Percentiles rank a stretch among this genome's conserved stretches.
These are phyloP conservation scores for Ochropleura leucogaster DNA, from an alignment of 2,888 invertebrate genomes.

Conservation along the genomic window DNA sequence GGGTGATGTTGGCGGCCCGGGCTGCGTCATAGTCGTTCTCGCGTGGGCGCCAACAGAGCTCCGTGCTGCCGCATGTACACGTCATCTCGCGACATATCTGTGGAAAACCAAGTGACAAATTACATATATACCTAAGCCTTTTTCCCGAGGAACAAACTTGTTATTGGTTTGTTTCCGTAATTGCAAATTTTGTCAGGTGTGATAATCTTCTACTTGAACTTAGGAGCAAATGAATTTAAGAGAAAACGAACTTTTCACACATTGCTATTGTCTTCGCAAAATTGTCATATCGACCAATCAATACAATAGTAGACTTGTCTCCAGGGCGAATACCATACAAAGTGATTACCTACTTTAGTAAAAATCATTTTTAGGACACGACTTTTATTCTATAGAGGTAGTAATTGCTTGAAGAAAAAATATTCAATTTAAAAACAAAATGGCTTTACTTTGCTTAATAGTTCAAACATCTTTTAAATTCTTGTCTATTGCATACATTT, in stretches of 20 bases:
- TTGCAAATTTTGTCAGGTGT: neutral
- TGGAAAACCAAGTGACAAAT: neutral
- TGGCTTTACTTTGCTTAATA: no score
- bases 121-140: neutral
- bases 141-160: neutral
- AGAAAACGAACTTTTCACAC: neutral
- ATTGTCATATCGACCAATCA: neutral
- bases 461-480: no score
- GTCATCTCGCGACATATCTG: slow-evolving; percentile 87
- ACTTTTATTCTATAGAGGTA: no score
- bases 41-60: slow-evolving; percentile 83
- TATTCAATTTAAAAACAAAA: no score
- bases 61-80: slow-evolving; percentile 78
- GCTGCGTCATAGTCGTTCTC: slow-evolving; percentile 79
- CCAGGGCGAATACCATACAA: neutral
- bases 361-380: no score
- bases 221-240: neutral
- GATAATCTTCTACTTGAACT: neutral
- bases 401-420: no score
- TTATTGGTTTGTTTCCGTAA: neutral
- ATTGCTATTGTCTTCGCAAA: neutral
- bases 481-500: no score
- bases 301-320: neutral
- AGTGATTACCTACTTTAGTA: neutral
- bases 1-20: slow-evolving; percentile 77